Evolutionary conservation across 2,797 vertebrate genomes (phyloP).

Genomic region (Meriones psammophilus): DNA sequence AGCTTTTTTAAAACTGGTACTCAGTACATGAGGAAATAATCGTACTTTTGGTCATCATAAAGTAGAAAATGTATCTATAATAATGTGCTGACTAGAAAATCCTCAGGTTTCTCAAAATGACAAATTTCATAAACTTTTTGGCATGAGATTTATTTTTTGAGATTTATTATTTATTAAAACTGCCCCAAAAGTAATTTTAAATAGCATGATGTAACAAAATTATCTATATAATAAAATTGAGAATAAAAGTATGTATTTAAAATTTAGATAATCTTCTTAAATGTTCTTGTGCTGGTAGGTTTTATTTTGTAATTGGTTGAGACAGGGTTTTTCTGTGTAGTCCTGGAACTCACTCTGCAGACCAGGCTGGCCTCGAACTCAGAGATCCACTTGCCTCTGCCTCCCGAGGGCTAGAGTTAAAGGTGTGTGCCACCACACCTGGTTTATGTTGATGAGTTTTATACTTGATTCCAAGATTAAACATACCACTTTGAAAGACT

Average conservation of each 20-base stretch:
- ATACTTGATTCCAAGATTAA: constrained; percentile 48
- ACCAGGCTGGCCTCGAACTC: background rate
- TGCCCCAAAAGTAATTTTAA: constrained; percentile 74
- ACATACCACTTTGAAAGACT: background rate
- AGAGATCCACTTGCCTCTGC: background rate
- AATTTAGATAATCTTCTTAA: constrained; percentile 53
- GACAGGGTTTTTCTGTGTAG: background rate
- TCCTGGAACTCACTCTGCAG: background rate
- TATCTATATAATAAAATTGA: constrained; percentile 56
- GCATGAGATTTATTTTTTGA: constrained; percentile 44
- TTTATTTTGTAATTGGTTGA: background rate
- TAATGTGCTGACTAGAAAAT: constrained; percentile 25
- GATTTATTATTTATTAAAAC: constrained; percentile 62
- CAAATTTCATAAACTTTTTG: constrained; percentile 45
- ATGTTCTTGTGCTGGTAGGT: background rate
- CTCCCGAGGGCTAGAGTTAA: background rate
- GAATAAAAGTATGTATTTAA: constrained; percentile 35
- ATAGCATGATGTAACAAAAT: constrained; percentile 43
- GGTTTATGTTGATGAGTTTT: constrained; percentile 10
- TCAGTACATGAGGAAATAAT: background rate
- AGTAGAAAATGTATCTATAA: background rate
- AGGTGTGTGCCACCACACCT: background rate
- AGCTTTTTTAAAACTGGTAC: background rate
- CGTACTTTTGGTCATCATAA: background rate
- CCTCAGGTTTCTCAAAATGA: constrained; percentile 65